These are phyloP conservation scores for Junonia oenone DNA, from an alignment of 2,888 invertebrate genomes.

Conservation along the genomic window DNA sequence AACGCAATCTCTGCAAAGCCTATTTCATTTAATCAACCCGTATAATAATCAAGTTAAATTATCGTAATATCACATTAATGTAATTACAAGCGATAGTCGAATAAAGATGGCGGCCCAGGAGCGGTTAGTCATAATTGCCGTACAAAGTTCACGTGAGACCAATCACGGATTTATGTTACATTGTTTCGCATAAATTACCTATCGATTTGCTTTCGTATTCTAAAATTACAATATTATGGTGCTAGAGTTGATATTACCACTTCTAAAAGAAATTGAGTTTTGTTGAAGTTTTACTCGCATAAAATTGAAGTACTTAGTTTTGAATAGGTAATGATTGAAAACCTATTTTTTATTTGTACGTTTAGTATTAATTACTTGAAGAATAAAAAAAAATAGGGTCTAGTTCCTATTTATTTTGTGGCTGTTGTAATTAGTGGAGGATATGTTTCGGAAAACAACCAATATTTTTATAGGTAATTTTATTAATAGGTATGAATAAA, in stretches of 20 bases:
- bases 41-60: background rate
- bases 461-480: no score
- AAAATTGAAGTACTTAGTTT: background rate
- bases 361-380: no score
- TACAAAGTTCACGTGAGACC: conserved; percentile 54
- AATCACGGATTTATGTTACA: conserved; percentile 54
- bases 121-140: conserved; percentile 46
- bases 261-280: background rate
- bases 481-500: no score
- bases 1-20: no score
- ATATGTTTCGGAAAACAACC: no score
- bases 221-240: conserved; percentile 27
- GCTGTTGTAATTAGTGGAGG: no score
- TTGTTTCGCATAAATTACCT: conserved; percentile 56
- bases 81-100: conserved; percentile 7
- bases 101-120: conserved; percentile 40
- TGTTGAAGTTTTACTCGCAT: background rate
- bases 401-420: no score
- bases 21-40: background rate
- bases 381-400: no score
- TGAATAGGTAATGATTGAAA: no score
- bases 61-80: conserved; percentile 1
- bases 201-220: conserved; percentile 41
- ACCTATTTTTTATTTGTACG: no score
- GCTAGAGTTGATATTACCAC: conserved; percentile 38